Conservation (phyloP, 2,113 vertebrate species). For the zebrafish (Danio rerio) region DNA sequence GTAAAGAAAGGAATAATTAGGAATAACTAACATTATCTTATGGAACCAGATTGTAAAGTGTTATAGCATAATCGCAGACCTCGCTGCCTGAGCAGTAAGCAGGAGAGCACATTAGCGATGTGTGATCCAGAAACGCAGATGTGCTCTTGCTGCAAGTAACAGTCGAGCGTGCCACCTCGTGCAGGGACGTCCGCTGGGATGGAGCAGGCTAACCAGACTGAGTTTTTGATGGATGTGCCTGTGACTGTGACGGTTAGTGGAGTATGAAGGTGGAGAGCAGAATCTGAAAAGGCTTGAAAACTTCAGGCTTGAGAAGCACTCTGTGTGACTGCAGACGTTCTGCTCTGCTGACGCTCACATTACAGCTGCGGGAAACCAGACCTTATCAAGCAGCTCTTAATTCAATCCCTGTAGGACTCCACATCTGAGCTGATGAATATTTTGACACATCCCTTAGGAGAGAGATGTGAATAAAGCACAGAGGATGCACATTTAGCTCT, state of each 20-base stretch:
- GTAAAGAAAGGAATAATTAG: too few species aligned
- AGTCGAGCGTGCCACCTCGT: slow-evolving; percentile 13
- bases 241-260: slow-evolving; percentile 4
- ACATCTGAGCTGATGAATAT: slow-evolving; percentile 29
- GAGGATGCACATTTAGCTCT: not conserved
- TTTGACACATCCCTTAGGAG: not conserved
- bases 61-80: too few species aligned
- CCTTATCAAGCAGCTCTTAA: slow-evolving; percentile 36
- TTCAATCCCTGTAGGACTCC: slow-evolving; percentile 43
- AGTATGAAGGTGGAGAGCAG: slow-evolving; percentile 1
- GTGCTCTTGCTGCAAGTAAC: slow-evolving; percentile 35
- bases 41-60: too few species aligned
- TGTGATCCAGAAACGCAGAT: slow-evolving; percentile 39
- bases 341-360: slow-evolving; percentile 47
- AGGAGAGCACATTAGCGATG: slow-evolving; percentile 11
- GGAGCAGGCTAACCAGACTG: slow-evolving; percentile 33
- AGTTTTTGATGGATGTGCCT: slow-evolving; percentile 38
- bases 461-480: not conserved
- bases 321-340: slow-evolving; percentile 5
- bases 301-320: slow-evolving; percentile 24
- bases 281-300: not conserved
- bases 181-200: slow-evolving; percentile 27
- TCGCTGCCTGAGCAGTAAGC: not conserved
- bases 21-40: too few species aligned
- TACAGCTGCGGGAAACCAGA: slow-evolving; percentile 46